Base-by-base conservation (phyloP, 2,797 vertebrate genomes). In the Crocodylus rhombifer region DNA sequence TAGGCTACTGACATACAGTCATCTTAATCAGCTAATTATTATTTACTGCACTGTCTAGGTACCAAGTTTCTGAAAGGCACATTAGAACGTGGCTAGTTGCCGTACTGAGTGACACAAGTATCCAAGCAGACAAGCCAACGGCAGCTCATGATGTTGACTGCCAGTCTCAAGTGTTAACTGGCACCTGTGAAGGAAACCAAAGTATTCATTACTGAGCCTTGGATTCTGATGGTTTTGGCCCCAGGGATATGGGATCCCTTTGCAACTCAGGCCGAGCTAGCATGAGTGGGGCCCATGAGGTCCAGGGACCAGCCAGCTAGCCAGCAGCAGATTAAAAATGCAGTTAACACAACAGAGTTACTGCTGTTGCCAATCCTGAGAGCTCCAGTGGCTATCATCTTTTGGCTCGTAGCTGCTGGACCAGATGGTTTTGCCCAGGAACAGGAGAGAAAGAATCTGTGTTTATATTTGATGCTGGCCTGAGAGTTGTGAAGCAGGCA, bases 391-490 rank as follows among this genome's bases (percentile, higher is more conserved):
- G n/a, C 33, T 56, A 80, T 15, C 18, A 63, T 71, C 21, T 60
- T 85, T 42, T 76, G n/a, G 82, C 64, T 28, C 15, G 7, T 74
- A 57, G 64, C 71, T 51, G 64, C 55, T 57, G 16, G n/a, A 86
- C 56, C 82, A 88, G 76, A 75, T 78, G 64, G 60, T 57, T 88
- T 75, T 88, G n/a, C 23, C n/a, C 61, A 86, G 51, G 61, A 88
- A 61, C n/a, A 51, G 57, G 71, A 16, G 21, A 71, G 76, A 17
- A 91, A 51, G 42, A 95, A 42, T 2, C 80, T 64, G 28, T 75
- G 64, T 16, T 92, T 82, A 42, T 15, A 82, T 13, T 42, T 65
- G 81, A 74, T 60, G 78, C 58, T 30, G 55, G 14, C 57, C 14
- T 77, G 55, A 67, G 20, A 77, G 14, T 16, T 60, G 42, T 18